Evolutionary conservation across 92 coral and sea anemone species (phyloP), one percentile per base, ranked within the genome.

Genomic region (Phymanthus crucifer): DNA sequence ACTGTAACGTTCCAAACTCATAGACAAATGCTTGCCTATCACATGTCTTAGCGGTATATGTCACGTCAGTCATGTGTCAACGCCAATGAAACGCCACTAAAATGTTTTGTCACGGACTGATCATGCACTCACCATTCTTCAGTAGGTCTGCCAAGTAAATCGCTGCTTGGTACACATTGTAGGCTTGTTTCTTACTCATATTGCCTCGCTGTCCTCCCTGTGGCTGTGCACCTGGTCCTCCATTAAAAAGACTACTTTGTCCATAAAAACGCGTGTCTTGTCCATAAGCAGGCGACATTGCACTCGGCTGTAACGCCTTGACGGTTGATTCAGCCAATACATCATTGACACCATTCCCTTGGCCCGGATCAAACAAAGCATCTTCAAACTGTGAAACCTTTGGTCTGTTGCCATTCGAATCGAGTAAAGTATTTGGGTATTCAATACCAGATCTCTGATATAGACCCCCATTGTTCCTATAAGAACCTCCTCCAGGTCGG

Each of bases 121-220:
- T n/a, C n/a, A n/a, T n/a, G n/a, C n/a, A 82, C 93, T 83, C 80
- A 89, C 93, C 93, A 33, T 83, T 80, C 57, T 78, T 83, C 66
- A 86, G 45, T 29, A 89, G 77, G 37, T 88, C 93, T 61, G 93
- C 93, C 18, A 89, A 75, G 90, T 89, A 89, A 58, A 89, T 78
- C 36, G 93, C 93, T 43, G 93, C 88, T 81, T 86, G 84, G 83
- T 82, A 89, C 48, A 89, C 82, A 73, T 79, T 81, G 45, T 74
- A 54, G 5, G 92, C 92, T 52, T 88, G 89, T 32, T 84, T 70
- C 32, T 76, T 76, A 6, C 86, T 33, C 58, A 80, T 47, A 21
- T 76, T 79, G 18, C 38, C 29, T 17, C 26, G 38, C 17, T 27
- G 11, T 61, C 35, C 68, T 24, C 68, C 36, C 7, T 26, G 33